These are phyloP conservation scores for Camponotus vicinus DNA, from an alignment of 1,140 invertebrate species.

Conservation along the genomic window DNA sequence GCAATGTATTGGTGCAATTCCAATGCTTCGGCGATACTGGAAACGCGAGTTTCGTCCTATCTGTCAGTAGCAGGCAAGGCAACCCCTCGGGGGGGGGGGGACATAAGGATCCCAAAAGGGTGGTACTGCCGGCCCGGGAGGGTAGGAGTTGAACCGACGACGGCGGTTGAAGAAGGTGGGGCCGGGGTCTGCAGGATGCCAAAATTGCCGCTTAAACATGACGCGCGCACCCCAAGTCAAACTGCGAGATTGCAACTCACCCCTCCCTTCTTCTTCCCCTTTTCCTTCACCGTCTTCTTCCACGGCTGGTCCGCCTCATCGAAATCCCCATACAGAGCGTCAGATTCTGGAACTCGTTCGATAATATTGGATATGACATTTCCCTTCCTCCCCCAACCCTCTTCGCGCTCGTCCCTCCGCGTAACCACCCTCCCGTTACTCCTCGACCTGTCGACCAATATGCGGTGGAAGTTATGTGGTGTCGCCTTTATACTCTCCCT, in stretches of 20 bases:
- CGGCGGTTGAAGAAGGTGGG: slow-evolving; percentile 33
- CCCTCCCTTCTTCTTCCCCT: not conserved
- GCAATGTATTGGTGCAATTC: slow-evolving; percentile 47
- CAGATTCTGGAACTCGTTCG: slow-evolving; percentile 69
- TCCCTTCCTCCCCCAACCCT: not conserved
- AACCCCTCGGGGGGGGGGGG: slow-evolving; percentile 49
- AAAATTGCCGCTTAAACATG: slow-evolving; percentile 77
- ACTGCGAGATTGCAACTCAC: slow-evolving; percentile 68
- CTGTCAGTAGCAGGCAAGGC: slow-evolving; percentile 72
- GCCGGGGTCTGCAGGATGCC: slow-evolving; percentile 50
- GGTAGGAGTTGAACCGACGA: not conserved
- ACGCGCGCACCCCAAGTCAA: slow-evolving; percentile 74
- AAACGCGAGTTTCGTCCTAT: slow-evolving; percentile 71
- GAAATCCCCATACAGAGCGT: slow-evolving; percentile 62
- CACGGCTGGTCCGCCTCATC: slow-evolving; percentile 55
- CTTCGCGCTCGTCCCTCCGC: slow-evolving; percentile 30
- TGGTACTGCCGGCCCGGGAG: slow-evolving; percentile 46
- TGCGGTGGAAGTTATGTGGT: slow-evolving; percentile 71
- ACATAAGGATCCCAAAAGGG: slow-evolving; percentile 71
- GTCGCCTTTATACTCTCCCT: slow-evolving; percentile 62
- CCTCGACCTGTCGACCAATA: slow-evolving; percentile 68
- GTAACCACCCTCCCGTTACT: slow-evolving; percentile 64
- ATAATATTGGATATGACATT: slow-evolving; percentile 76
- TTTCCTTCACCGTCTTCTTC: not conserved
- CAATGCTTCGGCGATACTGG: slow-evolving; percentile 56